These are phyloP conservation scores for Idaea dimidiata DNA, from an alignment of 2,888 invertebrate genomes.

Conservation along the genomic window DNA sequence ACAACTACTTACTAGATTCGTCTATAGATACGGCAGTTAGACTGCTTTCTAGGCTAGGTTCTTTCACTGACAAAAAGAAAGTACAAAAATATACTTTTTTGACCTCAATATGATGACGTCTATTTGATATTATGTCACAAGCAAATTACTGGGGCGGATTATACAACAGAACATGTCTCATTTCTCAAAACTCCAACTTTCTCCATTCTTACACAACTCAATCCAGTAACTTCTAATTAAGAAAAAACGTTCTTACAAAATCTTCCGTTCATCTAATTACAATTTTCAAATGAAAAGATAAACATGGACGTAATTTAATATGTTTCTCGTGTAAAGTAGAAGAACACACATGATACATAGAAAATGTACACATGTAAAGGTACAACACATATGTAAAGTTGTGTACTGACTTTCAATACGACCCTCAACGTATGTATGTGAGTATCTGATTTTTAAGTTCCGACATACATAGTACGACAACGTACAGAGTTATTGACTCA, in stretches of 20 bases:
- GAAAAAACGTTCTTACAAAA: neutral
- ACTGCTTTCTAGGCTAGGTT: too few species aligned
- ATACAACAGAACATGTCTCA: too few species aligned
- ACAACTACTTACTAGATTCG: too few species aligned
- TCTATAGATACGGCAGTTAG: too few species aligned
- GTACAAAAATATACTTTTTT: too few species aligned
- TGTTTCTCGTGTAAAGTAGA: neutral
- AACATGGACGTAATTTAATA: neutral
- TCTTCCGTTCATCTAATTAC: neutral
- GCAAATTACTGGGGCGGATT: too few species aligned
- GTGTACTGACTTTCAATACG: conserved; percentile 1
- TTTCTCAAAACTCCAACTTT: neutral
- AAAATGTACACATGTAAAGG: neutral
- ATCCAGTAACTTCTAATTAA: neutral
- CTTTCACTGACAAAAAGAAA: too few species aligned
- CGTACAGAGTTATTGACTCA: conserved; percentile 11
- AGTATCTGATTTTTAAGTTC: neutral
- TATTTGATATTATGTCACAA: too few species aligned
- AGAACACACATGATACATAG: neutral
- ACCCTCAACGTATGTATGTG: conserved; percentile 3
- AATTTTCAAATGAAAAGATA: neutral
- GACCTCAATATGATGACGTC: too few species aligned
- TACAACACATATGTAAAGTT: neutral
- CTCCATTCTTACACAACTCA: neutral
- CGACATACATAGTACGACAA: conserved; percentile 12